Conservation (phyloP, 2,797 vertebrate genomes). For the Pempheris klunzingeri region DNA sequence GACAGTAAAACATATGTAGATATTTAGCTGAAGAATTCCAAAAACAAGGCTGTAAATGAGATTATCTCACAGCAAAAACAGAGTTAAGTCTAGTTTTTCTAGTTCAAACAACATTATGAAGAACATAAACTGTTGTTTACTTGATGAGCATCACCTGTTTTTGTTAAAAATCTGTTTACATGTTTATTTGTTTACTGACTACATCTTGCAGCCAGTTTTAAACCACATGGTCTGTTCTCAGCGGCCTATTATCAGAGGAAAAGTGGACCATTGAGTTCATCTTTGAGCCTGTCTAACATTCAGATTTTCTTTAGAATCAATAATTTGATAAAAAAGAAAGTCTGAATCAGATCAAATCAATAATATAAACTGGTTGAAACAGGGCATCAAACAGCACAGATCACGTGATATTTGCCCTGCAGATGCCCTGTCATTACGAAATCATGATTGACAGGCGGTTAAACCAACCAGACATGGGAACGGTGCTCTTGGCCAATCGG, state of each 20-base stretch:
- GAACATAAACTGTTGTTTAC: too few species aligned
- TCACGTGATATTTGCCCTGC: conserved; percentile 10
- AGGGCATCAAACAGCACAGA: background rate
- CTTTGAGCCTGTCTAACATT: too few species aligned
- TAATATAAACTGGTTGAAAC: background rate
- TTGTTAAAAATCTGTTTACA: too few species aligned
- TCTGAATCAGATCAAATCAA: background rate
- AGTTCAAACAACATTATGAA: too few species aligned
- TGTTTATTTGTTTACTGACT: too few species aligned
- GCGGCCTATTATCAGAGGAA: background rate
- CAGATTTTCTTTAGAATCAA: background rate
- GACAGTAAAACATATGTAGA: background rate
- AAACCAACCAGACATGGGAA: conserved; percentile 47
- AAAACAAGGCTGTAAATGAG: too few species aligned
- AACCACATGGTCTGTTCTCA: background rate
- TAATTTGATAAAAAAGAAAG: background rate
- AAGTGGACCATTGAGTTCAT: too few species aligned
- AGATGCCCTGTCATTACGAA: conserved; percentile 8
- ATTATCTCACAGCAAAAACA: too few species aligned
- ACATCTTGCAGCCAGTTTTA: too few species aligned
- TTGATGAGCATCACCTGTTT: too few species aligned
- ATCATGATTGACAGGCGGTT: conserved; percentile 51
- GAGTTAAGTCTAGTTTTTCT: too few species aligned
- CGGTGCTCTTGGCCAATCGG: conserved; percentile 67
- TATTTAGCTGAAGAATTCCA: too few species aligned